Conservation (phyloP, 1,140 invertebrate species). For the Myzus persicae region DNA sequence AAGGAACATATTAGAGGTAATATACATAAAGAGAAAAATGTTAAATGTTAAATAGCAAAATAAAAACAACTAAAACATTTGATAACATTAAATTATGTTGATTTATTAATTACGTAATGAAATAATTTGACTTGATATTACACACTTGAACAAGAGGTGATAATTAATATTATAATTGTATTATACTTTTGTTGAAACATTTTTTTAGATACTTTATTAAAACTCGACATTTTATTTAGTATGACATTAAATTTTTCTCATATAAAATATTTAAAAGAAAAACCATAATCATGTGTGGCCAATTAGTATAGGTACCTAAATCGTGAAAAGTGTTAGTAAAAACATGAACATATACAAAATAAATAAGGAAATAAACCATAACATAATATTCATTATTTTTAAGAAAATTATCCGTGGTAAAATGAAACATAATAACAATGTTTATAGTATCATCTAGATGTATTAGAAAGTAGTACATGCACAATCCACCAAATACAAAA, state of each 20-base stretch:
- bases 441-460: slow-evolving; percentile 11
- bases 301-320: not conserved
- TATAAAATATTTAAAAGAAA: not conserved
- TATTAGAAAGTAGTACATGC: slow-evolving; percentile 41
- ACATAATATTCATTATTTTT: not conserved
- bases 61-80: not conserved
- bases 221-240: not conserved
- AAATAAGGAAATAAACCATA: not conserved
- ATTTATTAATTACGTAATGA: no score
- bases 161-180: no score
- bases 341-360: not conserved
- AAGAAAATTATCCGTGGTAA: not conserved
- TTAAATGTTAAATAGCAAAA: not conserved
- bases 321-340: not conserved
- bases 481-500: slow-evolving; percentile 39
- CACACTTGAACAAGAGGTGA: no score
- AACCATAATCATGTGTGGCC: not conserved
- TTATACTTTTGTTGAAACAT: not conserved
- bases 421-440: slow-evolving; percentile 44
- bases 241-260: not conserved
- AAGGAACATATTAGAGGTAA: not conserved
- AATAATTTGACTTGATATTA: no score
- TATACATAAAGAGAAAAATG: not conserved
- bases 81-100: not conserved
- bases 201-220: not conserved